These are phyloP conservation scores for Leucopsar rothschildi DNA, from an alignment of 2,113 vertebrate species.

Conservation along the genomic window DNA sequence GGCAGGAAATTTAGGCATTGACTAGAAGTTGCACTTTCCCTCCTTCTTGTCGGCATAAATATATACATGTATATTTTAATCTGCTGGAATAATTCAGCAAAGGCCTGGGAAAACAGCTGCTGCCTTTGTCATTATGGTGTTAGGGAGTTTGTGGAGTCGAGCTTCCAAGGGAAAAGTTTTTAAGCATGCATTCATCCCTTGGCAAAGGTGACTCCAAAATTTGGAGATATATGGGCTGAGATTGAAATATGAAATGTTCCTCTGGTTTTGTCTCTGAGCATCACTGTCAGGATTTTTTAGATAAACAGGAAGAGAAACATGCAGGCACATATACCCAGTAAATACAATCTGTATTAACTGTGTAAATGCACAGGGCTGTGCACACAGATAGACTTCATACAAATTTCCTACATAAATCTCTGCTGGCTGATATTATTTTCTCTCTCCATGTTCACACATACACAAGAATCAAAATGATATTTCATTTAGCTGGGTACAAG, in stretches of 20 bases:
- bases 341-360: neutral
- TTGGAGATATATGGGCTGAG: neutral
- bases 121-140: slow-evolving; percentile 4
- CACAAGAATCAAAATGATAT: neutral
- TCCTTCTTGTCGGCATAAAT: slow-evolving; percentile 73
- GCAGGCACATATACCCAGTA: neutral
- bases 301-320: neutral
- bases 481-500: neutral
- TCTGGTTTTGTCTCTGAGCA: neutral
- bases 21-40: slow-evolving; percentile 74
- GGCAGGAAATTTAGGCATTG: slow-evolving; percentile 76
- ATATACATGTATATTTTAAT: slow-evolving; percentile 74
- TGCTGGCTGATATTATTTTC: neutral
- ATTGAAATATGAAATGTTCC: neutral
- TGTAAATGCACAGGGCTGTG: neutral
- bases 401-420: neutral
- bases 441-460: neutral
- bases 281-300: neutral
- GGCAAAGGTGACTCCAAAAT: neutral
- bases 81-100: slow-evolving; percentile 60
- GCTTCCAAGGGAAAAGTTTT: slow-evolving; percentile 1
- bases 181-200: neutral
- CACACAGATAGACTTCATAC: neutral
- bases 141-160: neutral
- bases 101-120: slow-evolving; percentile 57